phyloP scores from a whole-genome alignment of 2,888 invertebrate species.

The Cremastobaeus sp. region DNA sequence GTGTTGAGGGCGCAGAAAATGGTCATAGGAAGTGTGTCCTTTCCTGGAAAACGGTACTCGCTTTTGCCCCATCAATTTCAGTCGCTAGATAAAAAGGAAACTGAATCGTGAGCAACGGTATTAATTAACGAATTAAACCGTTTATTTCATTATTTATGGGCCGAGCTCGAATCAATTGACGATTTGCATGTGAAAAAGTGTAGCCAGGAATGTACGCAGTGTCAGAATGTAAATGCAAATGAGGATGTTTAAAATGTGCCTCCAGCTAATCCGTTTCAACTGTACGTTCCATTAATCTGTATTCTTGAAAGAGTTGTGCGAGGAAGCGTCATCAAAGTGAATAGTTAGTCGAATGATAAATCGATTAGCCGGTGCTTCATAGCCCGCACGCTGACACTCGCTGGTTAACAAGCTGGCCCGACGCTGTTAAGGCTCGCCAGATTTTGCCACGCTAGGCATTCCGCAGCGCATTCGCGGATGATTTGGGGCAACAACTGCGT shows the following conservation, averaged over 20 bases:
- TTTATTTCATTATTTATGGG: no score
- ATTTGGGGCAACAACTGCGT: conserved; percentile 51
- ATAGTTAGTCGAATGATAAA: conserved; percentile 48
- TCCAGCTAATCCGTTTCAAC: background rate
- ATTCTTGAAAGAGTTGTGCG: conserved; percentile 5
- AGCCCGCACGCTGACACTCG: conserved; percentile 35
- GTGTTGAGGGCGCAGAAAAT: no score
- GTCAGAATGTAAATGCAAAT: no score
- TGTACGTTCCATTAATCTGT: conserved; percentile 8
- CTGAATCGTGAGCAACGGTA: no score
- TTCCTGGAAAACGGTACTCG: no score
- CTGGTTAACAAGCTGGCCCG: conserved; percentile 63
- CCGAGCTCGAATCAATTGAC: no score
- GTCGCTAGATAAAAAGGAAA: no score
- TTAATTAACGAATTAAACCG: no score
- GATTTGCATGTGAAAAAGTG: no score
- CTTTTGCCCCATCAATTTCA: background rate
- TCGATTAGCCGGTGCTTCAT: conserved; percentile 34
- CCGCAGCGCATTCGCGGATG: conserved; percentile 63
- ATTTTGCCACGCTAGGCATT: conserved; percentile 62
- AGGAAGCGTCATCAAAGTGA: conserved; percentile 27
- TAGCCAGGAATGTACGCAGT: no score
- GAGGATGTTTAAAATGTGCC: background rate
- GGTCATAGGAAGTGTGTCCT: no score
- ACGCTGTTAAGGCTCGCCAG: conserved; percentile 66